A percentile compares a stretch with the other conserved stretches of the same genome.
These are phyloP conservation scores for Phainopepla nitens DNA, from an alignment of 2,113 vertebrate species.

Conservation along the genomic window DNA sequence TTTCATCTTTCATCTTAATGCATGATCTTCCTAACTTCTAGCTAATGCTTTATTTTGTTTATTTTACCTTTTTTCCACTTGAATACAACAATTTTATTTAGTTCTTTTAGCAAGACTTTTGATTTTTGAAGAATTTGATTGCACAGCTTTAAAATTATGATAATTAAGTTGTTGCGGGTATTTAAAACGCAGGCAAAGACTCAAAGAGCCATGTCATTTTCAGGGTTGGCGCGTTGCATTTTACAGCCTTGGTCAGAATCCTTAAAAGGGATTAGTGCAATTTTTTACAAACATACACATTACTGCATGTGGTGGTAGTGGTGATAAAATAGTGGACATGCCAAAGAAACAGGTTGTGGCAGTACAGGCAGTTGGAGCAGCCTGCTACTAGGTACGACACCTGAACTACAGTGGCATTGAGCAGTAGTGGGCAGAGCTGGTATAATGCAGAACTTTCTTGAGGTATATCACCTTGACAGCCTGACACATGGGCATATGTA, in stretches of 20 bases:
- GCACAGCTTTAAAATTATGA: background rate
- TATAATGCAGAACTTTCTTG: background rate
- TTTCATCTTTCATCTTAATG: conserved; percentile 75
- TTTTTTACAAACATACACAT: background rate
- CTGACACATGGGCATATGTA: background rate
- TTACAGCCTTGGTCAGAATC: background rate
- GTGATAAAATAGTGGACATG: background rate
- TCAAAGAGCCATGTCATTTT: background rate
- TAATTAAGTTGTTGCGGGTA: background rate
- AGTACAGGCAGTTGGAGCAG: background rate
- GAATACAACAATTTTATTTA: conserved; percentile 53
- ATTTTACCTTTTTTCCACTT: background rate
- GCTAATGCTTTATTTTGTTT: conserved; percentile 20
- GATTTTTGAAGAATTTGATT: conserved; percentile 2
- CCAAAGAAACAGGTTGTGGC: background rate
- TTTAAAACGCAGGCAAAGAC: background rate
- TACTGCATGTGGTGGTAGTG: background rate
- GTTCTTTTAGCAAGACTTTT: conserved; percentile 5
- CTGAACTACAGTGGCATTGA: background rate
- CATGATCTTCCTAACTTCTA: conserved; percentile 59
- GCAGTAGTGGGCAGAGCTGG: background rate
- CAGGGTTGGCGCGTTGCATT: background rate
- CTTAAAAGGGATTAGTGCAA: background rate
- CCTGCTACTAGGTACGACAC: fast-evolving
- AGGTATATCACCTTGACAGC: background rate